Evolutionary conservation across 2,888 invertebrate genomes (phyloP).

Genomic region (Lasioglossum vierecki): DNA sequence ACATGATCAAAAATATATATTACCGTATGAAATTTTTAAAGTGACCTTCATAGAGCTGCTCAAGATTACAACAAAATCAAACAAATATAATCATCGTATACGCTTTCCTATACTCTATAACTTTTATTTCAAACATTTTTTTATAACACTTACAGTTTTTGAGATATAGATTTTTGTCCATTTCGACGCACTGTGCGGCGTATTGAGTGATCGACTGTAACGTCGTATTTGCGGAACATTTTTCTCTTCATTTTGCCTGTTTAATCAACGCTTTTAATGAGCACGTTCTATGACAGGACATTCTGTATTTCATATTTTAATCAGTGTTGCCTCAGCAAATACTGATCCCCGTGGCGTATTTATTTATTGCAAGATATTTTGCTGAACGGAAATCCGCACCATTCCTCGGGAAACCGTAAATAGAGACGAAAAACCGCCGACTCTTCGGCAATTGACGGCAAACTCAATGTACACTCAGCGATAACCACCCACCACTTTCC

Average conservation of each 20-base stretch:
- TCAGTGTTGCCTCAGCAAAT: conserved; percentile 4
- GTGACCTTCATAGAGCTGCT: no score
- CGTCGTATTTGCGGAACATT: not conserved
- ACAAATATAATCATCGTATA: no score
- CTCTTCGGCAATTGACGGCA: conserved; percentile 23
- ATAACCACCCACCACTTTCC: conserved; percentile 14
- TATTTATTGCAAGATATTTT: conserved; percentile 5
- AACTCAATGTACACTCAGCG: conserved; percentile 20
- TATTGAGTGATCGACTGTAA: not conserved
- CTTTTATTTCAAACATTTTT: no score
- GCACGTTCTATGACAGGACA: not conserved
- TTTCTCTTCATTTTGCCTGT: not conserved
- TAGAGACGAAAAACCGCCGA: conserved; percentile 35
- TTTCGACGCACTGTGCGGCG: no score
- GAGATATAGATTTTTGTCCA: no score
- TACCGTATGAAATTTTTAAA: no score
- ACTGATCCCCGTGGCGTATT: not conserved
- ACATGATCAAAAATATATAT: no score
- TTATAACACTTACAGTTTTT: no score
- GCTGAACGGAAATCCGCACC: not conserved
- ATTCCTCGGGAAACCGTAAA: not conserved
- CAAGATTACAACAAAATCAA: no score
- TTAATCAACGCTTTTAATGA: not conserved
- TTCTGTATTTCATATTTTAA: not conserved
- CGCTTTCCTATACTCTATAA: no score